phyloP scores from a whole-genome alignment of 2,888 invertebrate species.

The Cryptus armator region DNA sequence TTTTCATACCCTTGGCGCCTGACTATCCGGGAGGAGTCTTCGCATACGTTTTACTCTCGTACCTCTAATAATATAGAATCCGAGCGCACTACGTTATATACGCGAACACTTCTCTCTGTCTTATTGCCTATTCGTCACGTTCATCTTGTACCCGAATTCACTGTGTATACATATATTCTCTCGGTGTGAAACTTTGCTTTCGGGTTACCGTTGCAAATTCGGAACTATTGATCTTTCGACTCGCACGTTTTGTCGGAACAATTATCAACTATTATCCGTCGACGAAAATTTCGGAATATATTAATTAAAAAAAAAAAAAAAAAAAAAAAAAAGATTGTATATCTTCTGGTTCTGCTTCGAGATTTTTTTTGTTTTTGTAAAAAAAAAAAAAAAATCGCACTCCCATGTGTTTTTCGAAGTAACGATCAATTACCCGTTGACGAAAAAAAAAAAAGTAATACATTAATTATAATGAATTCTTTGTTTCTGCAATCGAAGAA shows the following conservation, averaged over 20 bases:
- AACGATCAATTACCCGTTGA: too few species aligned
- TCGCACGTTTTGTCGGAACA: background rate
- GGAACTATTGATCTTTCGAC: background rate
- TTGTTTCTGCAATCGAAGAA: too few species aligned
- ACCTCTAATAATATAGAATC: constrained; percentile 6
- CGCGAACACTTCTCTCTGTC: constrained; percentile 12
- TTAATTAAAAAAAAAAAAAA: background rate
- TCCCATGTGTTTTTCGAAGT: too few species aligned
- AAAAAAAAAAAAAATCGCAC: background rate
- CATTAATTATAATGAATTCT: background rate
- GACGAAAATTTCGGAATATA: background rate
- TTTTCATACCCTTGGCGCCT: constrained; percentile 25
- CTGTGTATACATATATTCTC: background rate
- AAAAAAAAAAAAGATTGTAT: too few species aligned
- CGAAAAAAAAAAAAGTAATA: background rate
- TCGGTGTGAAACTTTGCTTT: background rate
- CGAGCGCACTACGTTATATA: background rate
- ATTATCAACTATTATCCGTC: background rate
- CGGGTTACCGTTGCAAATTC: background rate
- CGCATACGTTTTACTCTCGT: background rate
- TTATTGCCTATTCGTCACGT: constrained; percentile 35
- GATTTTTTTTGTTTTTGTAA: background rate
- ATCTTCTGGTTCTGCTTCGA: too few species aligned
- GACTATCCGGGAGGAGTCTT: background rate
- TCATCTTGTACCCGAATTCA: constrained; percentile 12